Evolutionary conservation across 92 coral and sea anemone genomes (phyloP), one percentile per base, ranked within the genome.

Genomic region (Parazoanthus darwini): DNA sequence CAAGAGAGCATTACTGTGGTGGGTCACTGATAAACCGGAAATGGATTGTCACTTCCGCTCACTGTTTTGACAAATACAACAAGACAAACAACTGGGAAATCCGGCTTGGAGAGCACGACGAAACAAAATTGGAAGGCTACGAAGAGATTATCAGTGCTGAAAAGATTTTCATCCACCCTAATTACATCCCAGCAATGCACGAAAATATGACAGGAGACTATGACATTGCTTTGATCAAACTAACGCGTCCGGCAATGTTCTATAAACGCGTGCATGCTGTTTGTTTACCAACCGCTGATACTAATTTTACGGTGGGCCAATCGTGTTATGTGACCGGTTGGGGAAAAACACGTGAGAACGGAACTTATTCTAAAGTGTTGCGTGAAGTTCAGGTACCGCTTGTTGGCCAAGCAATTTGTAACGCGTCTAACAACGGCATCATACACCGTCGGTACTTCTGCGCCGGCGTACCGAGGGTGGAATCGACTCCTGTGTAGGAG

Each of bases 41-140:
- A 15, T 97, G 97, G 98, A 81, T 97, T 35, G 90, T 97, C 91
- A 95, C 99, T 25, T 94, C 97, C 72, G 98, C 94, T 3, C 99
- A 97, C 66, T 97, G 99, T 88, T 97, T 95, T 79, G 84, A 13
- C 68, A 18, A 13, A 7, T 86, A 88, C 92, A 90, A 93, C 75
- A 84, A 92, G 58, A 86, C 93, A 35, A 85, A 87, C 7, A 73
- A 85, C 43, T 92, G 91, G 91, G 95, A 94, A 37, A 90, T 81
- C 18, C 90, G 93, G 39, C 86, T 95, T 6, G 98, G 96, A 33
- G 98, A 95, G 73, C 98, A 95, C 88, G 25, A 86, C 38, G 88
- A 90, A 77, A 92, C 91, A 14, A 82, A 70, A 20, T 67, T 83
- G 35, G 96, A 95, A 48, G 89, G 91, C 48, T 91, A 86, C 37